A percentile compares a stretch with the other conserved stretches of the same genome.
Conservation (phyloP, 2,113 vertebrate species). For the Periophthalmodon schlosseri region DNA sequence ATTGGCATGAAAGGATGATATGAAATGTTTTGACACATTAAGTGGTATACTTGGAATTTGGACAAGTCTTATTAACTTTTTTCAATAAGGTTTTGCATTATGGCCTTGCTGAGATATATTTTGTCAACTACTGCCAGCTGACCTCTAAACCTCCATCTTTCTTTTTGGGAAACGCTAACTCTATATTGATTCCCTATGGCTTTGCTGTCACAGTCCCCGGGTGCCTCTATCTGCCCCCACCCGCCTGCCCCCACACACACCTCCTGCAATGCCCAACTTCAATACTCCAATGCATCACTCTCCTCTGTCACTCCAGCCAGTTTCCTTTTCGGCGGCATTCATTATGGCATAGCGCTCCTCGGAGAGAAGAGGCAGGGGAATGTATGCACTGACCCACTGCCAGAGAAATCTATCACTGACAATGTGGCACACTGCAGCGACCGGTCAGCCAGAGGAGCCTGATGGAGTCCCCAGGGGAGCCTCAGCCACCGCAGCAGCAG, state of each 20-base stretch:
- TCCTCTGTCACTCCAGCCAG: slow-evolving; percentile 53
- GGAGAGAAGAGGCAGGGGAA: slow-evolving; percentile 45
- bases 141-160: slow-evolving; percentile 41
- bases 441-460: slow-evolving; percentile 30
- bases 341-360: slow-evolving; percentile 52
- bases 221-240: slow-evolving; percentile 26
- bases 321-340: slow-evolving; percentile 50
- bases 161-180: slow-evolving; percentile 34
- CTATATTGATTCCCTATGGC: slow-evolving; percentile 43
- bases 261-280: slow-evolving; percentile 56
- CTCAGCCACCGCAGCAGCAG: slow-evolving; percentile 4
- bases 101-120: slow-evolving; percentile 15
- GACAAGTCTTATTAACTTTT: background rate
- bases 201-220: slow-evolving; percentile 63
- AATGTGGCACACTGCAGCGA: slow-evolving; percentile 50
- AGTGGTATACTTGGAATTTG: background rate
- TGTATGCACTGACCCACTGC: slow-evolving; percentile 54
- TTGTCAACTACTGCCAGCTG: background rate
- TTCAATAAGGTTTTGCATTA: slow-evolving; percentile 3
- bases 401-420: slow-evolving; percentile 67
- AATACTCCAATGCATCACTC: slow-evolving; percentile 63
- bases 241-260: background rate
- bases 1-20: background rate
- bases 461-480: slow-evolving; percentile 54
- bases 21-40: background rate